These are phyloP conservation scores for Pelobates fuscus DNA, from an alignment of 2,113 vertebrate species.

Conservation along the genomic window DNA sequence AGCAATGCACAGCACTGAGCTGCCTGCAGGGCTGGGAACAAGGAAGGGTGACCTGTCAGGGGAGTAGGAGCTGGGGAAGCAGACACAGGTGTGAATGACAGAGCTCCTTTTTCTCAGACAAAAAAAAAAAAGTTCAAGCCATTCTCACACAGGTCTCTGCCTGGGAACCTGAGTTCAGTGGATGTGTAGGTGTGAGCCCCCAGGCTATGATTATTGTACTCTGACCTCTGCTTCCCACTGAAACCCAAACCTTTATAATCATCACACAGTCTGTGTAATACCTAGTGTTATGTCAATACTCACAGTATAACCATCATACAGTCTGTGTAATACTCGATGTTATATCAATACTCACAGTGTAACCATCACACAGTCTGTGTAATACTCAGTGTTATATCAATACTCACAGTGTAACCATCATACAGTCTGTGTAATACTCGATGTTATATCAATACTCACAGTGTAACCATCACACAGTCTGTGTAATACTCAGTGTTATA, in stretches of 20 bases:
- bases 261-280: background rate
- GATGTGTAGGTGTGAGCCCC: conserved; percentile 8
- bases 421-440: no score
- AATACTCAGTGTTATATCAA: no score
- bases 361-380: no score
- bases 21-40: conserved; percentile 40
- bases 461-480: no score
- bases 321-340: no score
- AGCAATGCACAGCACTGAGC: conserved; percentile 30
- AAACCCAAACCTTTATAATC: background rate
- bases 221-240: conserved; percentile 22
- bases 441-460: no score
- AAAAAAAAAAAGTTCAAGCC: conserved; percentile 14
- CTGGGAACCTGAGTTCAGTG: conserved; percentile 14
- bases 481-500: no score
- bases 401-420: no score
- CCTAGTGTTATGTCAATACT: background rate
- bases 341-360: no score
- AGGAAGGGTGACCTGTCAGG: conserved; percentile 32
- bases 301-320: no score
- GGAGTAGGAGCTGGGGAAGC: conserved; percentile 3
- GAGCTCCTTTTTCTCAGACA: conserved; percentile 32
- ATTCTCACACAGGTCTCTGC: conserved; percentile 2
- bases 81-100: conserved; percentile 39
- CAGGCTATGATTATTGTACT: conserved; percentile 20